Conservation (phyloP, 2,888 invertebrate species). For the Acronicta aceris region DNA sequence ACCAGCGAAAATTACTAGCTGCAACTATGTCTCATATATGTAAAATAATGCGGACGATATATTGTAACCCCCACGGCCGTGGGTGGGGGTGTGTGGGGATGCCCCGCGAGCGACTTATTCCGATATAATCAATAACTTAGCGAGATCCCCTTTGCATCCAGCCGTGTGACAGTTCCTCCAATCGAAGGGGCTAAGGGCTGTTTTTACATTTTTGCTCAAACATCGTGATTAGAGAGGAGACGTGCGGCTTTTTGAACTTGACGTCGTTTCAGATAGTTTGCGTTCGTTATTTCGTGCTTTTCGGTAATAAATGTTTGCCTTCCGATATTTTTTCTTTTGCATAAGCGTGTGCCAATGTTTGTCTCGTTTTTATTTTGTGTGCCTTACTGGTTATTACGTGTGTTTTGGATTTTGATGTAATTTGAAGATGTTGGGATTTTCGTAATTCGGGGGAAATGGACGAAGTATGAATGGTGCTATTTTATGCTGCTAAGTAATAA, state of each 20-base stretch:
- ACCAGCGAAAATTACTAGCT: constrained; percentile 78
- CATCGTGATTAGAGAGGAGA: constrained; percentile 85
- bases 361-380: constrained; percentile 42
- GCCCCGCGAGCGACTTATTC: constrained; percentile 86
- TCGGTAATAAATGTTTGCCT: constrained; percentile 76
- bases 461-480: too few species aligned
- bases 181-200: constrained; percentile 80
- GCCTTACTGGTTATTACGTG: constrained; percentile 45
- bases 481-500: too few species aligned
- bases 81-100: constrained; percentile 65
- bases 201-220: constrained; percentile 85
- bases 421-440: constrained; percentile 34
- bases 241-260: constrained; percentile 81
- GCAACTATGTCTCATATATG: constrained; percentile 88
- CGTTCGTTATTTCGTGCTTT: constrained; percentile 71
- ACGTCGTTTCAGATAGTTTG: constrained; percentile 77
- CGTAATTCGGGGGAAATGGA: constrained; percentile 14
- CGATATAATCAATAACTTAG: constrained; percentile 90
- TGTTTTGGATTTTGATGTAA: constrained; percentile 31
- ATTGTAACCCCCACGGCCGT: constrained; percentile 77
- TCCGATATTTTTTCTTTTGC: constrained; percentile 68
- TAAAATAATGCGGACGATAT: constrained; percentile 89
- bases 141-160: constrained; percentile 89
- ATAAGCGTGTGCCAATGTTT: constrained; percentile 71
- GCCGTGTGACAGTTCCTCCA: constrained; percentile 87